Conservation (phyloP, 2,888 invertebrate species). For the Caenorhabditis sinica region DNA sequence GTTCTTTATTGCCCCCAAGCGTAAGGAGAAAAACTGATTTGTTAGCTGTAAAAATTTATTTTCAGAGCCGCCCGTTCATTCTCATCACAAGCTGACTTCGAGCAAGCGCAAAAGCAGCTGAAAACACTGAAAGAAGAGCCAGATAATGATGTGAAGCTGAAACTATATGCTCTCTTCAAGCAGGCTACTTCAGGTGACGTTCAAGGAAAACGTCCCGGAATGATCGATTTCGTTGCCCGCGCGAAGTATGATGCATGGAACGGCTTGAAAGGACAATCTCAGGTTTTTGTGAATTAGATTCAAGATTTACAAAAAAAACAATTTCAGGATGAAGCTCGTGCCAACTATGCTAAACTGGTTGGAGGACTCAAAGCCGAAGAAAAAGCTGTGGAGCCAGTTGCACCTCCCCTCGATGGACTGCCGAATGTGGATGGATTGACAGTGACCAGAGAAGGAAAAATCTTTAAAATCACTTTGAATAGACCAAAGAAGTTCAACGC, state of each 20-base stretch:
- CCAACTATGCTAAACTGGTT: conserved; percentile 85
- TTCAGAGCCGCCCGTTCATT: conserved; percentile 50
- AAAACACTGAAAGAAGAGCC: conserved; percentile 84
- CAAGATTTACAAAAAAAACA: not conserved
- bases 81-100: conserved; percentile 70
- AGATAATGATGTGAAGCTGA: conserved; percentile 85
- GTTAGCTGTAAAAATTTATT: not conserved
- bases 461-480: conserved; percentile 80
- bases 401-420: conserved; percentile 69
- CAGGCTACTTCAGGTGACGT: conserved; percentile 85
- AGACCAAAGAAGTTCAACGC: conserved; percentile 82
- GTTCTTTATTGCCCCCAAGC: conserved; percentile 35
- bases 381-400: conserved; percentile 70
- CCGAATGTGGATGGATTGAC: conserved; percentile 64
- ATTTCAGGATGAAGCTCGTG: conserved; percentile 85
- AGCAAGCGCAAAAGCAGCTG: conserved; percentile 78
- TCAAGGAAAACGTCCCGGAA: conserved; percentile 85
- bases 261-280: conserved; percentile 85
- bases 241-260: conserved; percentile 87
- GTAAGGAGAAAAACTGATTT: conserved; percentile 6
- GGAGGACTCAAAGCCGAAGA: conserved; percentile 82
- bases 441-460: conserved; percentile 75
- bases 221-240: conserved; percentile 86
- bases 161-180: conserved; percentile 86
- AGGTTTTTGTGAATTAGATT: conserved; percentile 83